Conservation (phyloP, 2,113 vertebrate genomes). For the Semicossyphus pulcher region DNA sequence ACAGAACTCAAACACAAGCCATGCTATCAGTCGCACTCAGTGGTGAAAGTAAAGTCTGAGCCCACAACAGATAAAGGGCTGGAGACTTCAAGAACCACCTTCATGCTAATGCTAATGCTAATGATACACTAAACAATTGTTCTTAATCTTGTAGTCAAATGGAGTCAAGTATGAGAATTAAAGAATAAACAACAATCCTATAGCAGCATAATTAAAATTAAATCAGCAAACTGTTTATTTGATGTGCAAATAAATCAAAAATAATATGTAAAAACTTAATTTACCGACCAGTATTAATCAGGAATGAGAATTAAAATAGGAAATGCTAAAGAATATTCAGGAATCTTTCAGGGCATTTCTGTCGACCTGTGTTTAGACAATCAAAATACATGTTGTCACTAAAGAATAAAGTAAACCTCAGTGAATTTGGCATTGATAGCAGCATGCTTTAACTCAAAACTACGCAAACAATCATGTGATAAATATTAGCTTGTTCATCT, state of each 20-base stretch:
- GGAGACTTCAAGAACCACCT: not conserved
- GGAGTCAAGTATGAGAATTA: not conserved
- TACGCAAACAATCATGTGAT: not conserved
- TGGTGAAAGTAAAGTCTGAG: conserved; percentile 53
- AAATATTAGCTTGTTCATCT: conserved; percentile 15
- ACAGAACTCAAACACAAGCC: conserved; percentile 67
- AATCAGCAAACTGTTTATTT: not conserved
- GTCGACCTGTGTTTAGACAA: not conserved
- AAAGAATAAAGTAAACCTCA: not conserved
- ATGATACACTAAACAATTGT: not conserved
- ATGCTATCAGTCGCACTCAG: conserved; percentile 54
- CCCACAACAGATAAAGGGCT: conserved; percentile 17
- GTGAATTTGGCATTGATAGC: not conserved
- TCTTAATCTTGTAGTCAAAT: not conserved
- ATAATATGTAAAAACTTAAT: not conserved
- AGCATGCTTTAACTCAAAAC: conserved; percentile 14
- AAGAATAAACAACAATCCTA: conserved; percentile 5
- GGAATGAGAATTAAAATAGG: not conserved
- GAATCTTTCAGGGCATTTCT: conserved; percentile 31
- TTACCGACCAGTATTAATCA: not conserved
- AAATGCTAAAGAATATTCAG: conserved; percentile 8
- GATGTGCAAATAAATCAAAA: no score
- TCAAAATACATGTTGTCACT: conserved; percentile 1
- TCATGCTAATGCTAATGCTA: not conserved
- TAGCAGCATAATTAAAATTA: not conserved